Conservation (phyloP, 2,113 vertebrate species). For the Lepus timidus region DNA sequence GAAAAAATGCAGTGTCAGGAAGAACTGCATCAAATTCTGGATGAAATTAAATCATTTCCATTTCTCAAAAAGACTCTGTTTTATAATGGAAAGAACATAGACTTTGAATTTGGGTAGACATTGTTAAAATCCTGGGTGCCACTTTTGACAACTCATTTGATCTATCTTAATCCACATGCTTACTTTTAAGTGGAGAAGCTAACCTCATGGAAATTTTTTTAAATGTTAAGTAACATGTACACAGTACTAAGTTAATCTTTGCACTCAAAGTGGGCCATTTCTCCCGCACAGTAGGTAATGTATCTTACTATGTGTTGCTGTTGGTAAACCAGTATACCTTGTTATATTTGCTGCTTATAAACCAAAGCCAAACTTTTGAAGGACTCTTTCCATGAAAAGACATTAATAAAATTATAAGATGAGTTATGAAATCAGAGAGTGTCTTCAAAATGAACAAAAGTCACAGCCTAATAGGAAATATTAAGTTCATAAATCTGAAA, state of each 20-base stretch:
- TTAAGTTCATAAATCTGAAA: not conserved
- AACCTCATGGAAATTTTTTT: not conserved
- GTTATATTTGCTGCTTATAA: not conserved
- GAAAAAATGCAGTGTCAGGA: not conserved
- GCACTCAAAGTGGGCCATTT: not conserved
- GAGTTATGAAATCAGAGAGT: not conserved
- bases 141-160: not conserved
- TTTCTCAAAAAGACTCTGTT: constrained; percentile 17
- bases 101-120: constrained; percentile 26
- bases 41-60: constrained; percentile 58
- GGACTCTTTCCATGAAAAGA: not conserved
- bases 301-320: not conserved
- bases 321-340: not conserved
- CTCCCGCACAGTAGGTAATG: not conserved
- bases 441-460: not conserved
- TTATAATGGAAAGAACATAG: not conserved
- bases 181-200: not conserved
- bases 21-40: constrained; percentile 37
- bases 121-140: not conserved
- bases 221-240: not conserved
- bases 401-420: not conserved
- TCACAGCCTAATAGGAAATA: not conserved
- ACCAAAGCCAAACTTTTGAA: not conserved
- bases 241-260: not conserved
- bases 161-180: not conserved